These are phyloP conservation scores for Grapholita molesta DNA, from an alignment of 1,140 invertebrate genomes.

Conservation along the genomic window DNA sequence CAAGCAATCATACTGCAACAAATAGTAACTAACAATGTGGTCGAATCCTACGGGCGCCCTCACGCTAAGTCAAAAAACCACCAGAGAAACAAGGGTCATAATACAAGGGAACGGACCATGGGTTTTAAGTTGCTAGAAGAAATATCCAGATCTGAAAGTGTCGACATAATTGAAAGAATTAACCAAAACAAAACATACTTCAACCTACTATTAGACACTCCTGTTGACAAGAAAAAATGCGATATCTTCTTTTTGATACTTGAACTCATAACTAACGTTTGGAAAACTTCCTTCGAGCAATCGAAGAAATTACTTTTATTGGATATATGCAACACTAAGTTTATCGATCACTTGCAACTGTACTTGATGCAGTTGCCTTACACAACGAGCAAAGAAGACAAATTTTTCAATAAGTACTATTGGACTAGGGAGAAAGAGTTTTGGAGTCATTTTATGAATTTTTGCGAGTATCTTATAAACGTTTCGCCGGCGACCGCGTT, in stretches of 20 bases:
- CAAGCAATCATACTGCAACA: not conserved
- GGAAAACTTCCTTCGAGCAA: constrained; percentile 53
- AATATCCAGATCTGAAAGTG: constrained; percentile 36
- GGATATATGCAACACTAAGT: constrained; percentile 56
- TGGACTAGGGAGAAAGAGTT: constrained; percentile 64
- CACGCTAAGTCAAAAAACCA: not conserved
- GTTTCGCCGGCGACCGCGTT: constrained; percentile 57
- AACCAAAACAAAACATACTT: constrained; percentile 46
- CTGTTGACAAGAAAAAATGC: constrained; percentile 31
- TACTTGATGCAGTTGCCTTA: constrained; percentile 64
- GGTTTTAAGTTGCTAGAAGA: constrained; percentile 38
- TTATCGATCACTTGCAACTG: constrained; percentile 45
- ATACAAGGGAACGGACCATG: constrained; percentile 5
- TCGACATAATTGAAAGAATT: constrained; percentile 46
- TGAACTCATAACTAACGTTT: constrained; percentile 56
- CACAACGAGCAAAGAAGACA: constrained; percentile 32
- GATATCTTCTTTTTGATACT: constrained; percentile 51
- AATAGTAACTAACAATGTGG: not conserved
- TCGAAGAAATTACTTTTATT: constrained; percentile 56
- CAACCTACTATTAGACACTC: constrained; percentile 35
- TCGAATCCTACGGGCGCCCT: not conserved
- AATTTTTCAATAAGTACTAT: constrained; percentile 53
- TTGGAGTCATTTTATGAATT: constrained; percentile 59
- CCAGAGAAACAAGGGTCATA: not conserved
- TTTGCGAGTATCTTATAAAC: constrained; percentile 53